These are phyloP conservation scores for Baryphthengus martii DNA, from an alignment of 2,113 vertebrate species.

Conservation along the genomic window DNA sequence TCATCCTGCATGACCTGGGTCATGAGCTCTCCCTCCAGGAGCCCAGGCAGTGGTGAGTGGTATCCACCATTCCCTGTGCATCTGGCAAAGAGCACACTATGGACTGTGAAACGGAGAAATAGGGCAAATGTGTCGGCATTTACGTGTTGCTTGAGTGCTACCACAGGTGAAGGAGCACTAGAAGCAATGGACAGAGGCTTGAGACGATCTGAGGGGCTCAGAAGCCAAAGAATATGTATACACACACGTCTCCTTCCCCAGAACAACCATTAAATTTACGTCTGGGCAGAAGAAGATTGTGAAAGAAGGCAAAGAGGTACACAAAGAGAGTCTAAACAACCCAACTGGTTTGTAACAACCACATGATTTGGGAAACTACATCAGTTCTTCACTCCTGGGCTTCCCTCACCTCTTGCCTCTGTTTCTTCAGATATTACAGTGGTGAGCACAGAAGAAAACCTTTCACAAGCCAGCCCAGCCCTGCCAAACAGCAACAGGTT, in stretches of 20 bases:
- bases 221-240: background rate
- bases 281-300: background rate
- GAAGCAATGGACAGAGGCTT: background rate
- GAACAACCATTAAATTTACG: background rate
- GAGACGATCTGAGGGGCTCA: background rate
- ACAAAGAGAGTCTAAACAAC: background rate
- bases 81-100: background rate
- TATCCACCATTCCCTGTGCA: background rate
- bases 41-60: background rate
- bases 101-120: background rate
- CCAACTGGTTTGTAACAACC: background rate
- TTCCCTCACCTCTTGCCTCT: background rate
- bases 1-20: rapidly evolving
- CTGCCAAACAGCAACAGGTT: background rate
- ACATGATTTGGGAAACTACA: background rate
- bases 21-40: background rate
- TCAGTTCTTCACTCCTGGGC: background rate
- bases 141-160: background rate
- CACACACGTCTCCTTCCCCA: background rate
- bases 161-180: background rate
- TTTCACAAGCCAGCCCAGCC: background rate
- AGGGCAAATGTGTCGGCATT: background rate
- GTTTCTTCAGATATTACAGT: background rate
- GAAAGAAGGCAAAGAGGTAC: background rate
- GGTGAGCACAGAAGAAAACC: background rate